phyloP scores from a whole-genome alignment of 1,140 invertebrate species.

The Leucophenga varia region DNA sequence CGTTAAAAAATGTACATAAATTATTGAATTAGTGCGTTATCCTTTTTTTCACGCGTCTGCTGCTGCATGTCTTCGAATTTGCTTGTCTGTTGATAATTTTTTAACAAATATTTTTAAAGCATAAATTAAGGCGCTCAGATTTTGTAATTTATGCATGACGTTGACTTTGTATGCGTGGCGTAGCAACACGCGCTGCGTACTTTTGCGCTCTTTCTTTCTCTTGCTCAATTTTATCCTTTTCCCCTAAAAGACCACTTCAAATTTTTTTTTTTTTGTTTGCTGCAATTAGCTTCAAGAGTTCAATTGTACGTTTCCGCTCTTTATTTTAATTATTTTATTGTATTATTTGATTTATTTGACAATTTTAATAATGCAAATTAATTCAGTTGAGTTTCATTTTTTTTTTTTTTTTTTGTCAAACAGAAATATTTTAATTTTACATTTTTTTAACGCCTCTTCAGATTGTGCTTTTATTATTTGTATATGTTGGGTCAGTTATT shows the following conservation, averaged over 20 bases:
- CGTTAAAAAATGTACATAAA: slow-evolving; percentile 43
- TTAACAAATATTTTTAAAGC: slow-evolving; percentile 25
- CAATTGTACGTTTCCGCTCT: too few relatives aligned
- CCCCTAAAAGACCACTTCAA: background rate
- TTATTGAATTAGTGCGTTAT: slow-evolving; percentile 44
- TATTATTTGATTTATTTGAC: slow-evolving; percentile 27
- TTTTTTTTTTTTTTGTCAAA: slow-evolving; percentile 7
- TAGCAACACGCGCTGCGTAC: too few relatives aligned
- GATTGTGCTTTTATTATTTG: too few relatives aligned
- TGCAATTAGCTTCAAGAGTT: slow-evolving; percentile 31
- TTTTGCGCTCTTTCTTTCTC: slow-evolving; percentile 14
- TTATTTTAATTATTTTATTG: slow-evolving; percentile 39
- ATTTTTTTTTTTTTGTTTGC: slow-evolving; percentile 7
- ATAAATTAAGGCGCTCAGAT: slow-evolving; percentile 36
- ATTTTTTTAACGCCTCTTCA: too few relatives aligned
- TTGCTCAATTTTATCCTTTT: slow-evolving; percentile 35
- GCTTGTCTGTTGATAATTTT: background rate
- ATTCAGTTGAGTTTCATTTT: slow-evolving; percentile 17
- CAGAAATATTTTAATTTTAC: too few relatives aligned
- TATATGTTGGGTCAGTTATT: too few relatives aligned
- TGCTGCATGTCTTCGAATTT: background rate
- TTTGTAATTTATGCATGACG: slow-evolving; percentile 35
- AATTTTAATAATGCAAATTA: slow-evolving; percentile 41
- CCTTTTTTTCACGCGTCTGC: slow-evolving; percentile 7
- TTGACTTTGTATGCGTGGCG: too few relatives aligned